A percentile compares a stretch with the other conserved stretches of the same genome.
phyloP scores from a whole-genome alignment of 2,797 vertebrate genomes.

The Dryobates pubescens region DNA sequence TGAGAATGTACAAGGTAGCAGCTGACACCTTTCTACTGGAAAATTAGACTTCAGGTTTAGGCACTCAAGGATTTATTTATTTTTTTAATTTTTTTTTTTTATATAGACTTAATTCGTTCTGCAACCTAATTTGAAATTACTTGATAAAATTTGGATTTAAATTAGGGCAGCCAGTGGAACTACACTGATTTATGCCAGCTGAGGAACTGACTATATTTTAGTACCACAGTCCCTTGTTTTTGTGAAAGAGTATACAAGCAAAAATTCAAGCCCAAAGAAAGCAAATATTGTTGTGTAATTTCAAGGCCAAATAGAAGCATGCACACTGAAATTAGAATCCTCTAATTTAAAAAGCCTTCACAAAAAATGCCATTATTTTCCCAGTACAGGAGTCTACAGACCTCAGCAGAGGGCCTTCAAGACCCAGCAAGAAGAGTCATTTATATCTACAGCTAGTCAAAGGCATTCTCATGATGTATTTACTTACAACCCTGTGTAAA shows the following conservation, averaged over 20 bases:
- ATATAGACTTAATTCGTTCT: neutral
- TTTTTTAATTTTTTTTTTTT: neutral
- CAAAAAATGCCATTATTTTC: neutral
- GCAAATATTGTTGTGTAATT: neutral
- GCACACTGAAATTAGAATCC: neutral
- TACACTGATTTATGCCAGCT: constrained; percentile 6
- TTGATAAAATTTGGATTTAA: constrained; percentile 34
- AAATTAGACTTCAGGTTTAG: constrained; percentile 50
- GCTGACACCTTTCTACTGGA: constrained; percentile 61
- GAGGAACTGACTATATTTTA: constrained; percentile 29
- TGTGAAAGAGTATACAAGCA: neutral
- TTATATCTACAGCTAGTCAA: neutral
- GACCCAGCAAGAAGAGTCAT: neutral
- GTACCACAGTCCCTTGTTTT: neutral
- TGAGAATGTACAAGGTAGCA: constrained; percentile 42
- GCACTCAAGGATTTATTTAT: neutral
- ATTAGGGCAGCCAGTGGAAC: constrained; percentile 33
- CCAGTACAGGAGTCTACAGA: neutral
- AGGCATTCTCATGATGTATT: neutral
- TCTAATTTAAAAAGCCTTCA: neutral
- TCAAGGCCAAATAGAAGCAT: neutral
- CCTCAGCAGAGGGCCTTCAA: neutral
- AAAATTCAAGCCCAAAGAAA: neutral
- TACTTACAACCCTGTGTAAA: neutral
- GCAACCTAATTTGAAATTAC: neutral